Evolutionary conservation across 2,113 vertebrate genomes (phyloP), one percentile per base, ranked within the genome.

Genomic region (Pseudorectes ferrugineus): DNA sequence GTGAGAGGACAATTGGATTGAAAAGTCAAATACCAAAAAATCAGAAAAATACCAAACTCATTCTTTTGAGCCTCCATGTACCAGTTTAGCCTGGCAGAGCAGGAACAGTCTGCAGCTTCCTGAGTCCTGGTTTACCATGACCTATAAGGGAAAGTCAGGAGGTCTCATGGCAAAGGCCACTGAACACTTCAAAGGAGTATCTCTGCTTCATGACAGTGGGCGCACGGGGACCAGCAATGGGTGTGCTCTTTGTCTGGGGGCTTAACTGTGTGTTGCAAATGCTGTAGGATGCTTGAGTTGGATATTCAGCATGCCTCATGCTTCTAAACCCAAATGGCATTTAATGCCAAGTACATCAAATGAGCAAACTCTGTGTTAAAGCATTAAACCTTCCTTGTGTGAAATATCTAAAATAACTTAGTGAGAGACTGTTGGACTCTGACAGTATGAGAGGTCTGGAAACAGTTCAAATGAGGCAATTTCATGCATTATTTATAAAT

Each of bases 401-500:
- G 33, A 16, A 79, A 42, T n/a, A 35, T n/a, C 43, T 62, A 11
- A 31, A 72, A 57, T 24, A 58, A 67, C 8, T 57, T 22, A 6
- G 23, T 57, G 42, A 71, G 26, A 43, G 18, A 13, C 12, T 68
- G 28, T 2, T 54, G 42, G 54, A 66, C 25, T 85, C 49, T 45
- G 38, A 66, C 9, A 29, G 17, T 14, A 52, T 21, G 24, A 89
- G 38, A 94, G 23, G 12, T 59, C 49, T 92, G 73, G 63, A 89
- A 92, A 58, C 49, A 46, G 76, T 59, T 92, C 55, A 74, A 94
- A 73, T 31, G 38, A 91, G 55, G 68, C 38, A 58, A 74, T 84
- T 89, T 94, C 29, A 58, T 92, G 46, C 40, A 84, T 89, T 84
- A 71, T 94, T 89, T 94, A 77, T 74, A 89, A 89, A 67, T 12